Conservation (phyloP, 2,797 vertebrate genomes). For the Heterohyrax brucei region DNA sequence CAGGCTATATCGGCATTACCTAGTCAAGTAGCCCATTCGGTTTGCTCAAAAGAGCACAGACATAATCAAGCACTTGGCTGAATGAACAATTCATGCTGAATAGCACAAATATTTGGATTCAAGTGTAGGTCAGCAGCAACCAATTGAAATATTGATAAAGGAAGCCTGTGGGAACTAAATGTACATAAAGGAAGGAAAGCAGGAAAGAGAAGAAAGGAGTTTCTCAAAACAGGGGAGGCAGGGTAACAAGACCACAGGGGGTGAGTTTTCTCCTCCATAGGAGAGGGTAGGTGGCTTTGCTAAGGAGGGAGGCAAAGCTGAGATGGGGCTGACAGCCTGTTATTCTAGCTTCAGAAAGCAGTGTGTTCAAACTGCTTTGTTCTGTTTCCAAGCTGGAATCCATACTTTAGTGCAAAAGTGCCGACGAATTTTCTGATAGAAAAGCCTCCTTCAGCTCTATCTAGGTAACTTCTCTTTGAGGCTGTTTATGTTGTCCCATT, state of each 20-base stretch:
- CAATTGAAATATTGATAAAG: constrained; percentile 88
- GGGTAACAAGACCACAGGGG: constrained; percentile 70
- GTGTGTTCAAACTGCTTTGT: not conserved
- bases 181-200: constrained; percentile 85
- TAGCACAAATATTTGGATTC: constrained; percentile 91
- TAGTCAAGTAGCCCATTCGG: constrained; percentile 85
- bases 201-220: constrained; percentile 59
- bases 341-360: not conserved
- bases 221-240: constrained; percentile 69
- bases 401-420: not conserved
- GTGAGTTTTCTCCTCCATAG: not conserved
- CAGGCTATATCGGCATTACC: constrained; percentile 82
- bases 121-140: constrained; percentile 86
- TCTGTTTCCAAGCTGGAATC: constrained; percentile 7
- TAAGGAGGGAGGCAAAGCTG: not conserved
- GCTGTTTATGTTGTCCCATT: not conserved
- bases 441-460: not conserved
- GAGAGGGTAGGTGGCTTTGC: constrained; percentile 23
- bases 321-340: not conserved
- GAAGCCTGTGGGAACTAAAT: constrained; percentile 89
- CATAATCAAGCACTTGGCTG: constrained; percentile 86
- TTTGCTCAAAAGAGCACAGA: constrained; percentile 83
- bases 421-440: constrained; percentile 7
- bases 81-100: constrained; percentile 87
- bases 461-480: not conserved